These are phyloP conservation scores for Dasypolia templi DNA, from an alignment of 2,888 invertebrate genomes.

Conservation along the genomic window DNA sequence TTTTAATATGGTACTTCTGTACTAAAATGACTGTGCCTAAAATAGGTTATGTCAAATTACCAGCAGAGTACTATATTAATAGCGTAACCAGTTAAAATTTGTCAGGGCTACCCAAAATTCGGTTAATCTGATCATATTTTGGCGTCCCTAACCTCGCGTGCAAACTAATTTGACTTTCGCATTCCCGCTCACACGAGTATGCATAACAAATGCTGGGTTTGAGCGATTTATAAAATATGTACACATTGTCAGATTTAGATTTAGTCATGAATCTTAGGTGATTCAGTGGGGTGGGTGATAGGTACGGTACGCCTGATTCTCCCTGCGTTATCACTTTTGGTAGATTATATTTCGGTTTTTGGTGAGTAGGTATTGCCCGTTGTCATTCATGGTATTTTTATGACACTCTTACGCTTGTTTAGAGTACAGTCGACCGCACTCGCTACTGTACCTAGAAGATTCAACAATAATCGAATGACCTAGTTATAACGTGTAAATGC, in stretches of 20 bases:
- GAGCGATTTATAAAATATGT: slow-evolving; percentile 86
- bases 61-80: slow-evolving; percentile 36
- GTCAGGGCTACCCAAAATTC: slow-evolving; percentile 57
- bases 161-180: slow-evolving; percentile 79
- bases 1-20: neutral
- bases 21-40: slow-evolving; percentile 1
- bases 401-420: no score
- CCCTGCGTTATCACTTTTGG: slow-evolving; percentile 25
- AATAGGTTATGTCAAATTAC: slow-evolving; percentile 28
- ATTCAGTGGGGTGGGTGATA: slow-evolving; percentile 43
- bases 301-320: slow-evolving; percentile 8
- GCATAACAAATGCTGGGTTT: slow-evolving; percentile 81
- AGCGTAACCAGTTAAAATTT: slow-evolving; percentile 57
- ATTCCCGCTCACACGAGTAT: slow-evolving; percentile 73
- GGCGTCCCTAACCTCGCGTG: slow-evolving; percentile 65
- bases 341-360: neutral
- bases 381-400: neutral
- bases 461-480: neutral
- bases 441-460: neutral
- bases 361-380: neutral
- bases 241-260: slow-evolving; percentile 81
- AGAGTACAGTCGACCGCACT: no score
- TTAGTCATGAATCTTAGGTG: slow-evolving; percentile 76
- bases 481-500: neutral
- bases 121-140: slow-evolving; percentile 72